These are phyloP conservation scores for Microtus oregoni DNA, from an alignment of 2,113 vertebrate species.

Conservation along the genomic window DNA sequence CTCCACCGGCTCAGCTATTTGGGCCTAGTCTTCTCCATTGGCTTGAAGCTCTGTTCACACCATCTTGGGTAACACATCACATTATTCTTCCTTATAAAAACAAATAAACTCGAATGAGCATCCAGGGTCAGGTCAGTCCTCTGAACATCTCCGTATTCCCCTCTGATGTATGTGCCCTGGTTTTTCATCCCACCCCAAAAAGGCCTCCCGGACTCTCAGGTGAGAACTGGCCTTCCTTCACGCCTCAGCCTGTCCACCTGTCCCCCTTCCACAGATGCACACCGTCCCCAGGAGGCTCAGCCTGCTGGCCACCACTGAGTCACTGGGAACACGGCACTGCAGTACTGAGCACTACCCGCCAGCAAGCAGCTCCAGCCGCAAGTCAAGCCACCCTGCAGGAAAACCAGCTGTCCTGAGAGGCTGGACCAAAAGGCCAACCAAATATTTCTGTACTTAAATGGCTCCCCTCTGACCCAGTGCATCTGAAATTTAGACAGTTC, in stretches of 20 bases:
- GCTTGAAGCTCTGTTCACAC: slow-evolving; percentile 77
- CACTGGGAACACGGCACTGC: slow-evolving; percentile 32
- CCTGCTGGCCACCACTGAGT: slow-evolving; percentile 57
- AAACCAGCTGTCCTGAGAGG: background rate
- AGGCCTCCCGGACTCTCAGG: background rate
- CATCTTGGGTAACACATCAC: slow-evolving; percentile 80
- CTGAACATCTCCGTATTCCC: slow-evolving; percentile 66
- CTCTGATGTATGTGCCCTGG: background rate
- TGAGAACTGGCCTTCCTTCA: background rate
- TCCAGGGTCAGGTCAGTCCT: slow-evolving; percentile 74
- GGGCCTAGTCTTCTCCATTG: slow-evolving; percentile 78
- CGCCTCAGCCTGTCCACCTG: slow-evolving; percentile 23
- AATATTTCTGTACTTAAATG: slow-evolving; percentile 52
- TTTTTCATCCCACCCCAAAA: background rate
- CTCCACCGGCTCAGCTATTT: slow-evolving; percentile 61
- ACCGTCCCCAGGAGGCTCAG: rapidly evolving
- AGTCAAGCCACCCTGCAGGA: background rate
- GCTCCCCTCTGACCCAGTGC: slow-evolving; percentile 63
- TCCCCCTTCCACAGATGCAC: slow-evolving; percentile 20
- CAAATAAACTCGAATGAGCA: slow-evolving; percentile 84
- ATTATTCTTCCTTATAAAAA: slow-evolving; percentile 84
- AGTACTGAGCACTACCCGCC: background rate
- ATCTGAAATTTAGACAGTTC: slow-evolving; percentile 53
- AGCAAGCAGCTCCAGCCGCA: background rate
- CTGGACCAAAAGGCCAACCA: slow-evolving; percentile 20